Evolutionary conservation across 2,888 invertebrate species (phyloP).

Genomic region (Orthonychiurus folsomi): DNA sequence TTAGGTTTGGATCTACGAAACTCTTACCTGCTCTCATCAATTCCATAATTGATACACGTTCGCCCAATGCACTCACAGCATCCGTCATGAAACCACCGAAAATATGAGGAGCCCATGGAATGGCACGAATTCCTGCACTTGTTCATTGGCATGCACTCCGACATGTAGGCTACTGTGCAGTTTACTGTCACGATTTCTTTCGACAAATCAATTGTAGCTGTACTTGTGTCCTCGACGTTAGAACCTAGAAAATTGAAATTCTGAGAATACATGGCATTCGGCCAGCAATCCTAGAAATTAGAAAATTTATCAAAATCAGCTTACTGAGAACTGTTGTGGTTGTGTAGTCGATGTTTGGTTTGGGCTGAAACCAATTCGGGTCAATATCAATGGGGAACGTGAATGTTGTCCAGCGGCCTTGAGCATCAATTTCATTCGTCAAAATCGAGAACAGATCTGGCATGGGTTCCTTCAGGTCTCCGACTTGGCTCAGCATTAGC

Average conservation of each 20-base stretch:
- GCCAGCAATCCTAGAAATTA: no score
- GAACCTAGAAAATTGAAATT: slow-evolving; percentile 2
- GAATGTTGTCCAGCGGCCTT: slow-evolving; percentile 73
- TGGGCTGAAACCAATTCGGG: slow-evolving; percentile 39
- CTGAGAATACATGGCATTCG: no score
- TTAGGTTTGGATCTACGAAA: slow-evolving; percentile 23
- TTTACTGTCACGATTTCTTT: slow-evolving; percentile 56
- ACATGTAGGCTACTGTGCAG: slow-evolving; percentile 85
- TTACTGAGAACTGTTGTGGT: slow-evolving; percentile 31
- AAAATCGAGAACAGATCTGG: slow-evolving; percentile 74
- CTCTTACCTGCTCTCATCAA: slow-evolving; percentile 67
- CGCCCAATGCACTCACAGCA: slow-evolving; percentile 89
- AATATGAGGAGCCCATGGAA: slow-evolving; percentile 73
- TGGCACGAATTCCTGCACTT: slow-evolving; percentile 75
- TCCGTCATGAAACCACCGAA: slow-evolving; percentile 88
- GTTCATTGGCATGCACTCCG: slow-evolving; percentile 76
- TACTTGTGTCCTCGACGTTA: slow-evolving; percentile 8
- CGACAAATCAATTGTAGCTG: slow-evolving; percentile 42
- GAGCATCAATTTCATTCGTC: slow-evolving; percentile 66
- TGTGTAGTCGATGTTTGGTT: slow-evolving; percentile 26
- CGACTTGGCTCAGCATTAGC: slow-evolving; percentile 73
- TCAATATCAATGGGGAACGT: slow-evolving; percentile 53
- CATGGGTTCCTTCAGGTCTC: slow-evolving; percentile 68
- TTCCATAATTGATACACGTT: slow-evolving; percentile 79
- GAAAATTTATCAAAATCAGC: no score